Base-by-base conservation (phyloP, 1,140 invertebrate species). In the Copidosoma floridanum region DNA sequence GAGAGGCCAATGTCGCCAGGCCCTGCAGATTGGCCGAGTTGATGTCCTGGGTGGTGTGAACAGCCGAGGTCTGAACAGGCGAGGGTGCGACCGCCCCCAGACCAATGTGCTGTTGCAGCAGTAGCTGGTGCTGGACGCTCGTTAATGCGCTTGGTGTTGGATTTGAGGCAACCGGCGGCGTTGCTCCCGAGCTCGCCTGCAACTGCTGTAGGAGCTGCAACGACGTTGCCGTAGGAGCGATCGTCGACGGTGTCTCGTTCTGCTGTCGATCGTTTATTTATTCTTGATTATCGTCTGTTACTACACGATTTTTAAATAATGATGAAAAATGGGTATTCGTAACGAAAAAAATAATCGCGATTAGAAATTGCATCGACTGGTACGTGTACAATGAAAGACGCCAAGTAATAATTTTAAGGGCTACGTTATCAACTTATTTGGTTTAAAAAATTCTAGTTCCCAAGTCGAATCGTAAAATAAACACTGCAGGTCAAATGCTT, bases 121-220 rank as follows among this genome's bases (percentile, higher is more conserved):
- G 70, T 57, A 82, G 80, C 68, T 82, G 79, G 27, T 82, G 80
- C 21, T 82, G 74, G 50, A 66, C 80, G 55, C 76, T 78, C 0
- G 75, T 68, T 1, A 72, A 69, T 1, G 75, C 72, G n/a, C 71
- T 73, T 11, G 78, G 77, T 53, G 82, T 72, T 5, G 77, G 71
- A 46, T 75, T 80, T n/a, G 88, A 86, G 37, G 89, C 87, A 27
- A 88, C 86, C 52, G 88, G 87, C 47, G 86, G 81, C 54, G 24
- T 16, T 1, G 47, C 48, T 2, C 46, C 43, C 21, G 88, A 87
- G 37, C 89, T 88, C 27, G 88, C 86, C 68, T 90, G 90, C 71
- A 89, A 83, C 77, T 89, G 91, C 69, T 92, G 90, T 69, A 91
- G 73, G 57, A 91, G 82, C 70, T 90, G 88, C 62, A 90, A 76